These are phyloP conservation scores for Epizoanthus ramosus DNA, from an alignment of 92 coral and sea anemone genomes.

Conservation along the genomic window DNA sequence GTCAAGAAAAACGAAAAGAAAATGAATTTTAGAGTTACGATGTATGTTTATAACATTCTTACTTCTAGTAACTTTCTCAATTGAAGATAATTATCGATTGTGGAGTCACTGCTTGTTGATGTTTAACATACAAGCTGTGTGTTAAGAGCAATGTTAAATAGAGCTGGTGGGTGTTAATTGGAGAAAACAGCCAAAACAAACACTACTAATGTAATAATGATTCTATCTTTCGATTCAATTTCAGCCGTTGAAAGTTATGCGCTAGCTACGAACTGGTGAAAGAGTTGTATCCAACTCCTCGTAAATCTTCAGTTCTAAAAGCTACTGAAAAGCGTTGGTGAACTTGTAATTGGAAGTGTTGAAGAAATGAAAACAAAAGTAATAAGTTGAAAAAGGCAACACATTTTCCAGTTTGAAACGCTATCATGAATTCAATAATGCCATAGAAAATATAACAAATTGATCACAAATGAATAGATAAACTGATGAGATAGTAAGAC, in stretches of 20 bases:
- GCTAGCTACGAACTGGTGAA: neutral
- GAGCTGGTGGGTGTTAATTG: constrained; percentile 19
- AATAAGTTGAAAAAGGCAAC: too few species aligned
- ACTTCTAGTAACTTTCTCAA: too few species aligned
- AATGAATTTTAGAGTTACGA: too few species aligned
- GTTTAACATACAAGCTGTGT: constrained; percentile 9
- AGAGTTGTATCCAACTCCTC: neutral
- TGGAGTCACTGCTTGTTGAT: too few species aligned
- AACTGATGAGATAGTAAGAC: neutral
- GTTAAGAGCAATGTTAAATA: neutral
- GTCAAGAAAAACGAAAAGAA: too few species aligned
- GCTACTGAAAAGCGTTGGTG: neutral
- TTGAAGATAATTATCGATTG: too few species aligned
- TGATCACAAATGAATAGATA: neutral
- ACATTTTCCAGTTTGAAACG: too few species aligned
- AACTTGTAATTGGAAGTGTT: neutral
- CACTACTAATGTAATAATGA: neutral
- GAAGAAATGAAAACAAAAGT: too few species aligned
- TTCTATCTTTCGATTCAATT: neutral
- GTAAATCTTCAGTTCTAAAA: too few species aligned
- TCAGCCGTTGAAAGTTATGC: neutral
- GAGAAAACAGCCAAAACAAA: neutral
- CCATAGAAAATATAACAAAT: neutral
- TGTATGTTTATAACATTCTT: too few species aligned
- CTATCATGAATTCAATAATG: too few species aligned